A percentile compares a stretch with the other conserved stretches of the same genome.
phyloP scores from a whole-genome alignment of 2,113 vertebrate species.

The Percopsis transmontana region DNA sequence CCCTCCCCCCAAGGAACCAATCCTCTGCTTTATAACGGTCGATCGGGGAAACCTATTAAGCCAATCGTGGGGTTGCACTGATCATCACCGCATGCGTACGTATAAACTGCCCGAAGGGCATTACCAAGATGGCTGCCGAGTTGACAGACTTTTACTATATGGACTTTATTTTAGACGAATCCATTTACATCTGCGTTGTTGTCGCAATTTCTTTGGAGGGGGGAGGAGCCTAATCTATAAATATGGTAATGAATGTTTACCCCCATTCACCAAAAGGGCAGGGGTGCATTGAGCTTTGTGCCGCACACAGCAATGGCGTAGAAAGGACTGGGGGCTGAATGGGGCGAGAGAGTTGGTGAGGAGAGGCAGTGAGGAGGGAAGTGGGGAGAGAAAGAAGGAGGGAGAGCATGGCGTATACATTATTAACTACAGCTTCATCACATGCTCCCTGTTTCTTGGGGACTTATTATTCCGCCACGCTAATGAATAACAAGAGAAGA shows the following conservation, averaged over 20 bases:
- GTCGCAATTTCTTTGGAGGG: conserved; percentile 36
- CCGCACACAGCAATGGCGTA: conserved; percentile 44
- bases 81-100: too few relatives aligned
- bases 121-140: too few relatives aligned
- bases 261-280: conserved; percentile 65
- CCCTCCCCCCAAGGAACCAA: too few relatives aligned
- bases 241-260: conserved; percentile 79
- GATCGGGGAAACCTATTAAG: too few relatives aligned
- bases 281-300: conserved; percentile 41
- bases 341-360: conserved; percentile 34
- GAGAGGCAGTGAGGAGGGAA: conserved; percentile 44
- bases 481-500: conserved; percentile 83
- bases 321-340: conserved; percentile 36
- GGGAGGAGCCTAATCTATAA: conserved; percentile 61
- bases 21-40: too few relatives aligned
- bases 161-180: too few relatives aligned
- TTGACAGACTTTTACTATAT: too few relatives aligned
- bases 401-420: conserved; percentile 71
- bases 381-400: conserved; percentile 12
- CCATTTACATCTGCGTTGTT: conserved; percentile 64
- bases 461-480: conserved; percentile 82
- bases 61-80: too few relatives aligned
- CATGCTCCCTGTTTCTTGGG: conserved; percentile 81
- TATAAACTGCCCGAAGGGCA: too few relatives aligned
- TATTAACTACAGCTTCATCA: conserved; percentile 85